These are phyloP conservation scores for Sebastes hubbsi DNA, from an alignment of 2,797 vertebrate genomes.

Conservation along the genomic window DNA sequence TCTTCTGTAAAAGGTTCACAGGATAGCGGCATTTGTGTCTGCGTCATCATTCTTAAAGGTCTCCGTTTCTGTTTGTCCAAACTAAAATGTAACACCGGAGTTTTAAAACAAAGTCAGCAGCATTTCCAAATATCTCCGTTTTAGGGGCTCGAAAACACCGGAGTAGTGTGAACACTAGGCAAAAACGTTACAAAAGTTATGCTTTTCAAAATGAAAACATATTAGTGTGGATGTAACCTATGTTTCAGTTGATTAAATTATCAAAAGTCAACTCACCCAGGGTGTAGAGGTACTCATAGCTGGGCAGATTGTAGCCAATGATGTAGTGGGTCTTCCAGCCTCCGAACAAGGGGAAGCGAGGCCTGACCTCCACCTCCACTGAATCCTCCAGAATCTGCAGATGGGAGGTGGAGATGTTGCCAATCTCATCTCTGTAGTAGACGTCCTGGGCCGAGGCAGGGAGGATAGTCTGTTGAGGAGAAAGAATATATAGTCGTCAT, in stretches of 20 bases:
- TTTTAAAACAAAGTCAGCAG: no score
- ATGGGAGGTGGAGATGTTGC: conserved; percentile 98
- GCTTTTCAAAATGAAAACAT: no score
- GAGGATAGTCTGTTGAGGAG: conserved; percentile 91
- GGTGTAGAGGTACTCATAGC: conserved; percentile 98
- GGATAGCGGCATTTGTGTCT: no score
- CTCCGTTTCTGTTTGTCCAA: no score
- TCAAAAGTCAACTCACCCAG: conserved; percentile 84
- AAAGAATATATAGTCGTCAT: not conserved
- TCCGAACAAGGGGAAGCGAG: conserved; percentile 96
- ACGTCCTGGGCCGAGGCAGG: conserved; percentile 98
- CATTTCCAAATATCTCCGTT: no score
- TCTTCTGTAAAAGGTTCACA: no score
- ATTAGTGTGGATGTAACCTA: no score
- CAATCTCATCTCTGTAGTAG: conserved; percentile 98
- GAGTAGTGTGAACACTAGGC: no score
- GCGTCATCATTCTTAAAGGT: no score
- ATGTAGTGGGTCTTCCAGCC: conserved; percentile 99
- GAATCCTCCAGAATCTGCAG: conserved; percentile 96
- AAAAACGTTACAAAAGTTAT: no score
- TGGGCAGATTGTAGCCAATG: conserved; percentile 97
- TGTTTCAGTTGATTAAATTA: not conserved
- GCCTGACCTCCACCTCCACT: conserved; percentile 97
- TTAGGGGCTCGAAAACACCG: no score
- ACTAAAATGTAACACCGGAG: no score